Evolutionary conservation across 2,888 invertebrate genomes (phyloP).

Genomic region (Sinodicranocentrus sp.): DNA sequence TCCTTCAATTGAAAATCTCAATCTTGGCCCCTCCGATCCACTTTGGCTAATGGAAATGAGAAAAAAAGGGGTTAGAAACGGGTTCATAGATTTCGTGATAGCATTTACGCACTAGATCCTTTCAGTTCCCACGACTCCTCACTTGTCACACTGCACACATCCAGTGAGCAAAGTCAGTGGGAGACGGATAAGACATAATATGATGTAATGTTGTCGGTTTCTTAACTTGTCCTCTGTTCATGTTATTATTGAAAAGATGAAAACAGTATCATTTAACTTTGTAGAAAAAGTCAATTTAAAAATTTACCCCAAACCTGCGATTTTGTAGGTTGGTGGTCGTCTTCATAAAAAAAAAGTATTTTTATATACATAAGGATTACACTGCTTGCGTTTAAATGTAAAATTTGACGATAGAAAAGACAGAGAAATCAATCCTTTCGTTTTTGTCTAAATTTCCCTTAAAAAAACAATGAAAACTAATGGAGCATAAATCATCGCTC

Average conservation of each 20-base stretch:
- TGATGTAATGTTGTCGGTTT: neutral
- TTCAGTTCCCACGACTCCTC: conserved; percentile 41
- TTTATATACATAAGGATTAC: too few relatives aligned
- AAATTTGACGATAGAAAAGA: too few relatives aligned
- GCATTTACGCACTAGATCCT: neutral
- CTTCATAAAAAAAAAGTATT: too few relatives aligned
- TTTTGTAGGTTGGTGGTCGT: too few relatives aligned
- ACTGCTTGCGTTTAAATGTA: too few relatives aligned
- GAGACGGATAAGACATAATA: neutral
- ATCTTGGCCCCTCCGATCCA: neutral
- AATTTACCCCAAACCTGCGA: too few relatives aligned
- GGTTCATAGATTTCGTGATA: neutral
- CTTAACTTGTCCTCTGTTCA: neutral
- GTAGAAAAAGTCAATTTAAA: too few relatives aligned
- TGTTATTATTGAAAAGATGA: conserved; percentile 5
- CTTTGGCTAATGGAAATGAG: conserved; percentile 14
- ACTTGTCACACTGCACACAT: conserved; percentile 31
- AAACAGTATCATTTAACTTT: conserved; percentile 17
- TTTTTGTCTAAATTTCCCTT: neutral
- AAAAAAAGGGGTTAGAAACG: conserved; percentile 31
- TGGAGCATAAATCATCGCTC: conserved; percentile 27
- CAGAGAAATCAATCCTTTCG: too few relatives aligned
- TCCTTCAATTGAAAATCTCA: conserved; percentile 17
- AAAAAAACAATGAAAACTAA: conserved; percentile 42
- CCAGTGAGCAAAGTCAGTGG: neutral